A percentile compares a stretch with the other conserved stretches of the same genome.
Evolutionary conservation across 2,113 vertebrate species (phyloP).

Genomic region (Gallinago paraguaiae): DNA sequence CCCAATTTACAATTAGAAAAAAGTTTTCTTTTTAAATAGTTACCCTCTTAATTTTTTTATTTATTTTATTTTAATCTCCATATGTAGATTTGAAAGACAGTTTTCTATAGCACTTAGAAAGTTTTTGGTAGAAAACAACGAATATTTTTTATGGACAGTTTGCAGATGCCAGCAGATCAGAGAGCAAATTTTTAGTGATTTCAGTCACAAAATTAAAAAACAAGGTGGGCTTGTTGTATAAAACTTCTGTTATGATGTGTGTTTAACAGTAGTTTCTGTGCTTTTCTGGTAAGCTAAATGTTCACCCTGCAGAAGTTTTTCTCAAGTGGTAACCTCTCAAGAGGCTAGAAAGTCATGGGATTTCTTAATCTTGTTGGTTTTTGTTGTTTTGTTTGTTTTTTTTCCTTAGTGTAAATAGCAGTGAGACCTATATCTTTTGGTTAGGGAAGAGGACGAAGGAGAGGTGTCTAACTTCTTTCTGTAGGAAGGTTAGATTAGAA

Average conservation of each 20-base stretch:
- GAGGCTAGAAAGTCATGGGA: background rate
- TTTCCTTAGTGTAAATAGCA: background rate
- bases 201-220: background rate
- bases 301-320: background rate
- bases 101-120: background rate
- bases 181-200: background rate
- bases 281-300: background rate
- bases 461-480: background rate
- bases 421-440: background rate
- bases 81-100: background rate
- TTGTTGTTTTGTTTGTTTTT: background rate
- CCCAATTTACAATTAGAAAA: background rate
- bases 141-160: background rate
- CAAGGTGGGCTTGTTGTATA: background rate
- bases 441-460: background rate
- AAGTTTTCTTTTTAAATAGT: background rate
- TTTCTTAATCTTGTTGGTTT: background rate
- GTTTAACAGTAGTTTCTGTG: background rate
- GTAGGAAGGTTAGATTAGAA: background rate
- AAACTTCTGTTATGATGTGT: accelerated
- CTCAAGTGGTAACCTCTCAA: background rate
- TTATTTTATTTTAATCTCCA: background rate
- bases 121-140: background rate
- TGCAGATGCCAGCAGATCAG: background rate
- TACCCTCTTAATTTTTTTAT: background rate